Conservation (phyloP, 2,888 invertebrate species). For the Andrena chrysosceles region DNA sequence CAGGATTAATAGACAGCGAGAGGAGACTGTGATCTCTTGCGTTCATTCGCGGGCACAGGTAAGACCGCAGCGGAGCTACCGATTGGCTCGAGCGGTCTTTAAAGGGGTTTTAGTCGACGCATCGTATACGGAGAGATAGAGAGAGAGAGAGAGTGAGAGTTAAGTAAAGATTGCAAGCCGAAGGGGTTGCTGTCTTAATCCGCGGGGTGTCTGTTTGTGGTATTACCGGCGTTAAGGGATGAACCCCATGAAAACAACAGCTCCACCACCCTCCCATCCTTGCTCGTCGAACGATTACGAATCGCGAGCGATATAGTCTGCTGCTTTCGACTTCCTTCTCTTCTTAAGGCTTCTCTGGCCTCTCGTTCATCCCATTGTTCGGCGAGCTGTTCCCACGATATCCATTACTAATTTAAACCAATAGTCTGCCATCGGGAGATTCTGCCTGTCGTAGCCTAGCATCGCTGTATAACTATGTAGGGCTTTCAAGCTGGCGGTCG, state of each 20-base stretch:
- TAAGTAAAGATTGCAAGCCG: conserved; percentile 76
- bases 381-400: no score
- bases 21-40: conserved; percentile 40
- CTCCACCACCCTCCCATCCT: conserved; percentile 18
- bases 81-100: conserved; percentile 72
- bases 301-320: conserved; percentile 47
- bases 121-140: conserved; percentile 64
- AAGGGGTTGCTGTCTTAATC: conserved; percentile 80
- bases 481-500: not conserved
- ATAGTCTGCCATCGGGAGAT: no score
- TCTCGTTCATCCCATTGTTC: not conserved
- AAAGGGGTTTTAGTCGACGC: conserved; percentile 73
- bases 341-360: not conserved
- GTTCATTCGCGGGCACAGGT: conserved; percentile 57
- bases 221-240: conserved; percentile 79
- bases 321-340: not conserved
- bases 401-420: no score
- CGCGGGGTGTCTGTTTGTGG: conserved; percentile 79
- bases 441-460: not conserved
- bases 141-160: conserved; percentile 39
- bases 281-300: conserved; percentile 66
- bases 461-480: not conserved
- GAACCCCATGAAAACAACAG: conserved; percentile 74
- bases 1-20: not conserved
- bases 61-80: conserved; percentile 67